These are phyloP conservation scores for Volucella inflata DNA, from an alignment of 2,888 invertebrate species.

Conservation along the genomic window DNA sequence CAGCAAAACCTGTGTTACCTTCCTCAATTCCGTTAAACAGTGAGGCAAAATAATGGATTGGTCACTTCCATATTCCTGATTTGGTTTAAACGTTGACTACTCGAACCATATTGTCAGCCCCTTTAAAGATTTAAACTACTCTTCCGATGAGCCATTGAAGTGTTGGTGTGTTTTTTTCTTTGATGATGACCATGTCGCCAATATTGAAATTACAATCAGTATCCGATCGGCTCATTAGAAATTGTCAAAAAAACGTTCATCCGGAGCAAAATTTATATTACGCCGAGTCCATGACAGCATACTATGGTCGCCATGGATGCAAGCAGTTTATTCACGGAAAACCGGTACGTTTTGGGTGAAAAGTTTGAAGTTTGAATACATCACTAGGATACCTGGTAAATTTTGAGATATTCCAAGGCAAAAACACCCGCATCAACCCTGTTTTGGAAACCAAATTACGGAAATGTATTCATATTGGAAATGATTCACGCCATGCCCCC, in stretches of 20 bases:
- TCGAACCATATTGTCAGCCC: not conserved
- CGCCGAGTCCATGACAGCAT: conserved; percentile 49
- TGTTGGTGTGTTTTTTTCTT: not conserved
- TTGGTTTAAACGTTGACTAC: not conserved
- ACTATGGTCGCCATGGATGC: conserved; percentile 43
- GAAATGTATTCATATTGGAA: conserved; percentile 5
- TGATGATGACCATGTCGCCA: not conserved
- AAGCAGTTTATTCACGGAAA: conserved; percentile 51
- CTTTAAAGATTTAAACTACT: not conserved
- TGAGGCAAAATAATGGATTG: not conserved
- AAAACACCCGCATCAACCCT: not conserved
- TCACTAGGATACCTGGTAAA: no score
- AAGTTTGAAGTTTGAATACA: conserved; percentile 45
- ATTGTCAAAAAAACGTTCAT: no score
- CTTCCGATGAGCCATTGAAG: no score
- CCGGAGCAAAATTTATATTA: no score
- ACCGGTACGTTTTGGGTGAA: conserved; percentile 59
- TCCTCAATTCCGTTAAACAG: no score
- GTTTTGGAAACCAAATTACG: conserved; percentile 11
- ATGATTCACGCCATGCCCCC: conserved; percentile 13
- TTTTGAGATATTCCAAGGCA: no score
- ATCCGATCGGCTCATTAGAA: no score
- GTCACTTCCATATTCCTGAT: not conserved
- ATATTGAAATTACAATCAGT: not conserved
- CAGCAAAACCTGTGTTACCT: no score